Percentiles rank a stretch among this genome's conserved stretches.
These are phyloP conservation scores for Eleginops maclovinus DNA, from an alignment of 2,113 vertebrate genomes.

Conservation along the genomic window DNA sequence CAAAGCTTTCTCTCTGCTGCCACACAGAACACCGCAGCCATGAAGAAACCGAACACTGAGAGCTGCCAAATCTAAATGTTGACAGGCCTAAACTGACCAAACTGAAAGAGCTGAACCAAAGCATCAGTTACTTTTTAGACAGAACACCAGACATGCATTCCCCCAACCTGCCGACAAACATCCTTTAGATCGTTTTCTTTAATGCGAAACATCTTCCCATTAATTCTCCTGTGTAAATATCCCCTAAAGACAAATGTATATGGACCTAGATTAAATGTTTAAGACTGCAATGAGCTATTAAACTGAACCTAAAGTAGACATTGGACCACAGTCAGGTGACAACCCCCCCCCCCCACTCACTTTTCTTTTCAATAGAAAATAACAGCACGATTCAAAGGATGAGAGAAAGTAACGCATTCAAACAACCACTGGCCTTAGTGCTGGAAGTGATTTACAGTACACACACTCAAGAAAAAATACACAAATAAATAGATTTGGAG, in stretches of 20 bases:
- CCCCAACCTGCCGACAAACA: slow-evolving; percentile 28
- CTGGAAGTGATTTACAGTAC: slow-evolving; percentile 63
- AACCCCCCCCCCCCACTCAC: slow-evolving; percentile 8
- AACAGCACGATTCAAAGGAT: slow-evolving; percentile 38
- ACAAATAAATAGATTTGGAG: slow-evolving; percentile 77
- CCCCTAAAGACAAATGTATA: slow-evolving; percentile 14
- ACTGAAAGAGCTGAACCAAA: slow-evolving; percentile 13
- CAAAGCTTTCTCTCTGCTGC: background rate
- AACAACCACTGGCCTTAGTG: slow-evolving; percentile 56
- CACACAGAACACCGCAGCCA: background rate
- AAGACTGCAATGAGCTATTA: slow-evolving; percentile 25
- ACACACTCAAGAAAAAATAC: slow-evolving; percentile 57
- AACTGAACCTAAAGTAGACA: slow-evolving; percentile 33
- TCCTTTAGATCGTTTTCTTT: background rate
- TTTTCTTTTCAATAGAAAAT: slow-evolving; percentile 33
- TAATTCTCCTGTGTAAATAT: background rate
- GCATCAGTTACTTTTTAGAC: slow-evolving; percentile 36
- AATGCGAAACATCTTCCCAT: background rate
- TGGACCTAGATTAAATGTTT: background rate
- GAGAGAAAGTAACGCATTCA: slow-evolving; percentile 65
- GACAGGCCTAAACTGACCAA: background rate
- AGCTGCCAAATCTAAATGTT: background rate
- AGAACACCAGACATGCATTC: slow-evolving; percentile 23
- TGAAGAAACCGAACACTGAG: slow-evolving; percentile 5
- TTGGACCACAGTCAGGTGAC: slow-evolving; percentile 37